A percentile compares a stretch with the other conserved stretches of the same genome.
Evolutionary conservation across 2,113 vertebrate genomes (phyloP).

Genomic region (Perognathus longimembris): DNA sequence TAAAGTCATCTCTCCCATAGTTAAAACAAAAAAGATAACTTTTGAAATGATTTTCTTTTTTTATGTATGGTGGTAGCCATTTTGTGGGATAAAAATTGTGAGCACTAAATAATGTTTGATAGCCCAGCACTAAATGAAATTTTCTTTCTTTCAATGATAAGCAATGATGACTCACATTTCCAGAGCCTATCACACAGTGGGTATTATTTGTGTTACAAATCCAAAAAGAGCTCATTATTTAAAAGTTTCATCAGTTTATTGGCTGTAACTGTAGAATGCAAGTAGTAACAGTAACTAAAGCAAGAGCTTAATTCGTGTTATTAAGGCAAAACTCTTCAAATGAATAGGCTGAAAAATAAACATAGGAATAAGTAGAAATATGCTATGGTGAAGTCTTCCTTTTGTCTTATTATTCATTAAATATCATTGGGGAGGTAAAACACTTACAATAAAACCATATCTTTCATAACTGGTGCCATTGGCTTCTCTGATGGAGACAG

Average conservation of each 20-base stretch:
- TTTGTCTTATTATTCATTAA: slow-evolving; percentile 24
- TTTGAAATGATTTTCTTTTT: slow-evolving; percentile 15
- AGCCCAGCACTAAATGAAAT: slow-evolving; percentile 48
- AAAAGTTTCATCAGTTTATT: slow-evolving; percentile 48
- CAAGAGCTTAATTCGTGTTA: slow-evolving; percentile 53
- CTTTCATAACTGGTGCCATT: slow-evolving; percentile 45
- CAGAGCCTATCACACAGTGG: not conserved
- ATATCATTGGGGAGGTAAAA: not conserved
- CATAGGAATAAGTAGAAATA: not conserved
- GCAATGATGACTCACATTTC: slow-evolving; percentile 18
- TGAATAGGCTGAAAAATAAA: slow-evolving; percentile 36
- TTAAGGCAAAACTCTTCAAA: slow-evolving; percentile 22
- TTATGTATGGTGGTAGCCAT: not conserved
- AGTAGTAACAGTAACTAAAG: slow-evolving; percentile 68
- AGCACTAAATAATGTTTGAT: slow-evolving; percentile 35
- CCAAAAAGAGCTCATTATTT: slow-evolving; percentile 53
- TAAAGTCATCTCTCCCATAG: not conserved
- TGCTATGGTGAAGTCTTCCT: slow-evolving; percentile 4
- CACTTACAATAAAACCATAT: not conserved
- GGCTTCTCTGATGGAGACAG: slow-evolving; percentile 33
- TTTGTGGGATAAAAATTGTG: slow-evolving; percentile 55
- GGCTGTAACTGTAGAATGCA: slow-evolving; percentile 57
- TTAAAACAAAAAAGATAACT: not conserved
- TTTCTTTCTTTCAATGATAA: slow-evolving; percentile 57
- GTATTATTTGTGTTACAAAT: slow-evolving; percentile 29